phyloP scores from a whole-genome alignment of 1,140 invertebrate genomes.

The Macrobrachium rosenbergii region DNA sequence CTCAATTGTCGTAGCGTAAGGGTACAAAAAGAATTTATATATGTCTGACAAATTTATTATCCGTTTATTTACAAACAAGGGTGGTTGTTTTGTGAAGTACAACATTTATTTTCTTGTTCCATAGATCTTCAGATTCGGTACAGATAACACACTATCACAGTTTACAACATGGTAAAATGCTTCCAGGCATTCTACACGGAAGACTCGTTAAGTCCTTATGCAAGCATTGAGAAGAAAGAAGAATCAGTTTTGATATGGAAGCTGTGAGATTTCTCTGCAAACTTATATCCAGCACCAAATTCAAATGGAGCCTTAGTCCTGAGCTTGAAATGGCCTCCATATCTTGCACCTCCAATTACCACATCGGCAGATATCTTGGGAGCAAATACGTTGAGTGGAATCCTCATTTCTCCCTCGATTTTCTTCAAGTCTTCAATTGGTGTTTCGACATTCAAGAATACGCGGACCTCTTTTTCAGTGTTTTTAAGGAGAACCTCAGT shows the following conservation, averaged over 20 bases:
- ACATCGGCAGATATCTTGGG: neutral
- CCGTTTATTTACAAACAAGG: too few species aligned
- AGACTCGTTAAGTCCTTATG: neutral
- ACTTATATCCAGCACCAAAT: neutral
- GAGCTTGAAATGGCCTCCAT: neutral
- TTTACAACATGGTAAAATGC: too few species aligned
- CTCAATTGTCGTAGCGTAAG: too few species aligned
- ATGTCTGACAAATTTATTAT: too few species aligned
- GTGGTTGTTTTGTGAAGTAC: too few species aligned
- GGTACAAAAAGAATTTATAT: too few species aligned
- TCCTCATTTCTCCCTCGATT: neutral
- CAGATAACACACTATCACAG: too few species aligned
- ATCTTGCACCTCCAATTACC: neutral
- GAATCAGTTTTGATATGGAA: conserved; percentile 21
- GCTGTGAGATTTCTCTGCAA: neutral
- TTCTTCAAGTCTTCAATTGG: conserved; percentile 1
- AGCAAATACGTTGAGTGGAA: neutral
- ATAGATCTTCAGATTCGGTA: too few species aligned
- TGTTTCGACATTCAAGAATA: neutral
- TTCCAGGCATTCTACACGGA: too few species aligned
- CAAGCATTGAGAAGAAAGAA: conserved; percentile 10
- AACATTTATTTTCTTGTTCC: too few species aligned
- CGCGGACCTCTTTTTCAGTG: neutral
- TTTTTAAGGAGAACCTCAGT: neutral
- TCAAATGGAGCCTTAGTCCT: conserved; percentile 6